These are phyloP conservation scores for Cataglyphis rosenhaueri DNA, from an alignment of 2,888 invertebrate species.

Conservation along the genomic window DNA sequence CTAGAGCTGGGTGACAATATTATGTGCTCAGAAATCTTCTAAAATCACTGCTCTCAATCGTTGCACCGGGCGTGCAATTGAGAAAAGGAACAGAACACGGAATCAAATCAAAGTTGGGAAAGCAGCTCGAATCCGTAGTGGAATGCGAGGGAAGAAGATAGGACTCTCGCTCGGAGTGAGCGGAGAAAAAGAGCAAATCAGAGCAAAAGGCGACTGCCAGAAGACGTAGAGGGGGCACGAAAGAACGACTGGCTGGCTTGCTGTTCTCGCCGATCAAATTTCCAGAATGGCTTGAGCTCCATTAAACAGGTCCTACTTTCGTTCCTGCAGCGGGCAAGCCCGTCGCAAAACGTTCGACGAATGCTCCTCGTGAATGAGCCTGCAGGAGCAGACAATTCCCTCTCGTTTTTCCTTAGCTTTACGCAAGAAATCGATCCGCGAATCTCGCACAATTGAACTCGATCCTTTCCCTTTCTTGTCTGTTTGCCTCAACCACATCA, in stretches of 20 bases:
- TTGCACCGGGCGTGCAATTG: constrained; percentile 57
- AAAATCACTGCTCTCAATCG: constrained; percentile 71
- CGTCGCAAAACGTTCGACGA: constrained; percentile 76
- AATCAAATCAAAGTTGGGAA: constrained; percentile 83
- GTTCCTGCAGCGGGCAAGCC: constrained; percentile 67
- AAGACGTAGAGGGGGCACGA: constrained; percentile 42
- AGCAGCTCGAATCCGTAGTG: constrained; percentile 74
- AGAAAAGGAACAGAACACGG: constrained; percentile 62
- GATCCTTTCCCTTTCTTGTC: constrained; percentile 63
- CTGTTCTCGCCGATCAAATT: constrained; percentile 82
- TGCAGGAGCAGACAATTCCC: constrained; percentile 63
- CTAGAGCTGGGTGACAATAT: neutral
- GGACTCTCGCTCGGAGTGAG: constrained; percentile 44
- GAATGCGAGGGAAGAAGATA: constrained; percentile 67
- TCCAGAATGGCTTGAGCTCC: constrained; percentile 81
- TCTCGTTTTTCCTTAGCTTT: constrained; percentile 41
- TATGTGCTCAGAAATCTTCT: constrained; percentile 38
- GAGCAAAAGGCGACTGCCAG: constrained; percentile 37
- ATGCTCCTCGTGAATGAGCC: constrained; percentile 59
- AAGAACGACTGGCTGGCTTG: constrained; percentile 75
- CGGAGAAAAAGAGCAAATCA: constrained; percentile 43
- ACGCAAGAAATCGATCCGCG: constrained; percentile 65
- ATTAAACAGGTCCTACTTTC: constrained; percentile 79
- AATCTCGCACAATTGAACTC: constrained; percentile 68
- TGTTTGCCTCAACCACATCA: constrained; percentile 55